Base-by-base conservation (phyloP, 2,797 vertebrate species). In the Karalla daura region DNA sequence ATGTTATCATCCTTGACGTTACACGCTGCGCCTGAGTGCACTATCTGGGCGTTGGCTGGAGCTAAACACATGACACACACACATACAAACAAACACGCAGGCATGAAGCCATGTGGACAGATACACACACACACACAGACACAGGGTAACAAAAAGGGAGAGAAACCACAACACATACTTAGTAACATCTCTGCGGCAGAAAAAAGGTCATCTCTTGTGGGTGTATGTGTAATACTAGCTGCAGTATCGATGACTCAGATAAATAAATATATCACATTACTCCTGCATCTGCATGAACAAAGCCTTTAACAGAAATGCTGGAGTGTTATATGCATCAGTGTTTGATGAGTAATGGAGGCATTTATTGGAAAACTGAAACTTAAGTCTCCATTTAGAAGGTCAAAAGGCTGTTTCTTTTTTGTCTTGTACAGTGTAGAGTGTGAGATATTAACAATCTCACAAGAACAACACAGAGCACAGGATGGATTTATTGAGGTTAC, bases 1-100 rank as follows among this genome's bases (percentile, higher is more conserved):
- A 99, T 95, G 90, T 97, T 98, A 85, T 99, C 97, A 79, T 99
- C 97, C 80, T 99, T 98, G 81, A 99, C 97, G 86, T 99, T 96
- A 6, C 98, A 99, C 0, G 98, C 97, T 70, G 97, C 96, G 37
- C 98, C 97, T 1, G 96, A 96, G 51, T 99, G 97, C 78, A 97
- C 95, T 3, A 99, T 99, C 90, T 98, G 97, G 37, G 97, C 98
- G 56, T 97, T 97, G 70, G 98, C 96, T 56, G 96, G 96, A 91
- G 97, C 98, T 99, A 23, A 46, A 72, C n/a, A 13, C 61, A 76
- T 40, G 68, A 76, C 70, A 79, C 33, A 80, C 52, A 71, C 46
- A 59, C 24, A 61, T 11, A 4, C 47, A 39, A 2, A 53, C n/a
- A 54, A n/a, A n/a, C n/a, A n/a, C n/a, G n/a, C 11, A 69, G 40